A percentile compares a stretch with the other conserved stretches of the same genome.
Evolutionary conservation across 2,888 invertebrate species (phyloP).

Genomic region (Nasonovia ribisnigri): DNA sequence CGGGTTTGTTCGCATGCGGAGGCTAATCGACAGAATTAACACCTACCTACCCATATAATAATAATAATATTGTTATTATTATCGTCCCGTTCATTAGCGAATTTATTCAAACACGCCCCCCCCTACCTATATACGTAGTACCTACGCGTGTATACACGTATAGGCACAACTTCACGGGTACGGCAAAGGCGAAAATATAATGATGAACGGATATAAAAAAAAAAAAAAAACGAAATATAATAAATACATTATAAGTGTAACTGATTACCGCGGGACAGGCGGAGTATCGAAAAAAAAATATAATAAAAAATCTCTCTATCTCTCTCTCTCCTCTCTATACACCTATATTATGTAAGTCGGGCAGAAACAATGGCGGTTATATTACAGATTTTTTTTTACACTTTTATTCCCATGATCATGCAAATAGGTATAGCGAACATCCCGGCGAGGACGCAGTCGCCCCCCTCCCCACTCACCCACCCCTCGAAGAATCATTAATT

Average conservation of each 20-base stretch:
- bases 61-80: background rate
- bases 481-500: conserved; percentile 51
- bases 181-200: background rate
- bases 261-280: conserved; percentile 55
- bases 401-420: conserved; percentile 55
- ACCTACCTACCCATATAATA: conserved; percentile 4
- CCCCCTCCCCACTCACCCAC: background rate
- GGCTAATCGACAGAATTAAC: conserved; percentile 42
- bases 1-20: background rate
- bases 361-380: conserved; percentile 45
- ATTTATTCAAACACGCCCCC: conserved; percentile 35
- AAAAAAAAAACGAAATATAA: background rate
- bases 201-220: background rate
- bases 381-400: background rate
- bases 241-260: conserved; percentile 44
- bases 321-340: background rate
- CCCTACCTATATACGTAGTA: background rate
- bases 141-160: background rate
- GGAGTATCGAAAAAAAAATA: background rate
- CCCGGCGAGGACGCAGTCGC: conserved; percentile 17
- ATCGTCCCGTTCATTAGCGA: conserved; percentile 28
- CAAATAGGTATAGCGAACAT: conserved; percentile 29
- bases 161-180: background rate
- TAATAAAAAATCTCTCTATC: background rate
- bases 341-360: background rate